These are phyloP conservation scores for Zosterops lateralis DNA, from an alignment of 2,113 vertebrate species.

Conservation along the genomic window DNA sequence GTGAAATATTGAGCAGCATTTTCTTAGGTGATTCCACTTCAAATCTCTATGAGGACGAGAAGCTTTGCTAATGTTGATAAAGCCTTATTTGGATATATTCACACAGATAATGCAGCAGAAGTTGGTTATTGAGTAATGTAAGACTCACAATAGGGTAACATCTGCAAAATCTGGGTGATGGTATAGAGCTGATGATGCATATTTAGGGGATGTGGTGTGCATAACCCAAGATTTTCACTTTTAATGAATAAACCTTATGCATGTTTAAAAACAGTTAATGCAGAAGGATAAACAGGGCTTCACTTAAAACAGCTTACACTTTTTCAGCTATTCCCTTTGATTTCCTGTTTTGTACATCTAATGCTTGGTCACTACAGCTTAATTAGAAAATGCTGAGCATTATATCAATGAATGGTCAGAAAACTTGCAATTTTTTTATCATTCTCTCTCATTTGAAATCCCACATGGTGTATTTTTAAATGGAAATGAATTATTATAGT, in stretches of 20 bases:
- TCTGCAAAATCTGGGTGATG: neutral
- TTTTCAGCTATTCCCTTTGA: conserved; percentile 5
- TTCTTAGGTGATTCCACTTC: neutral
- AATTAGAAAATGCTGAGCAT: conserved; percentile 22
- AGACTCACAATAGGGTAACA: neutral
- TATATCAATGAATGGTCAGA: neutral
- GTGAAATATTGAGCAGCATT: neutral
- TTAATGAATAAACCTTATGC: neutral
- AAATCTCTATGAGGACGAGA: neutral
- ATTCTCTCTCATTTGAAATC: neutral
- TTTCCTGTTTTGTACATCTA: neutral
- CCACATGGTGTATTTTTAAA: neutral
- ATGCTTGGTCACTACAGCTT: neutral
- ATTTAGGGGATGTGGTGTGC: neutral
- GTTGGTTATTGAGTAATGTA: neutral
- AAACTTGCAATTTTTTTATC: neutral
- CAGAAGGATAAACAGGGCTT: neutral
- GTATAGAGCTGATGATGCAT: neutral
- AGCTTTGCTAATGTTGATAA: neutral
- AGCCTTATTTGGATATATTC: neutral
- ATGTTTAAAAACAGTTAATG: neutral
- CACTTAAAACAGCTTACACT: neutral
- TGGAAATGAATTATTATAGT: conserved; percentile 20
- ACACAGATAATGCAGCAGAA: neutral
- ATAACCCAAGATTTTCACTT: neutral